Base-by-base conservation (phyloP, 2,797 vertebrate species). In the Petrocephalus schoutedeni region DNA sequence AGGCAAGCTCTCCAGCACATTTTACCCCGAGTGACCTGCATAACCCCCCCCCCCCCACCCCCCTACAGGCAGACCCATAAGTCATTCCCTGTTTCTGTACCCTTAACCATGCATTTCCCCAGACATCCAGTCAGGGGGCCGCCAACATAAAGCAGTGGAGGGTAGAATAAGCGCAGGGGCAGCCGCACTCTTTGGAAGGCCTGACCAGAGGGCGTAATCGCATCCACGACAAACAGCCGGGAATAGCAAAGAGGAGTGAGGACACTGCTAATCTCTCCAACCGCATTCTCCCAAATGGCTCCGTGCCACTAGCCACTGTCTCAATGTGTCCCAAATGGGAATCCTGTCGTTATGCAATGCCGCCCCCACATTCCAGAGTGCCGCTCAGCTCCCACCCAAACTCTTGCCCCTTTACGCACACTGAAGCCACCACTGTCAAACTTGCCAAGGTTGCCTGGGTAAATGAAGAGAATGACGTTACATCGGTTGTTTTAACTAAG, bases 271-370 rank as follows among this genome's bases (percentile, higher is more conserved):
- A 88, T 61, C 61, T 14, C 85, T 77, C 90, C 90, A 87, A 77
- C 53, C 87, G 89, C 82, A 88, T 89, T 90, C 6, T 87, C 88
- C 87, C 71, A 86, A 23, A 88, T 86, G 90, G 28, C 16, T 87
- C 86, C 49, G 53, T 41, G 14, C 14, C 19, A 82, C 67, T 23
- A 80, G 86, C 88, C 88, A 87, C 89, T 86, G 88, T 87, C 89
- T 90, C 88, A 89, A 88, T 87, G 90, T 89, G 88, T 89, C 88
- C 41, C n/a, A 51, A 45, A 88, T 87, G 88, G 88, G 88, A 87
- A 89, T 89, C 89, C 92, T 23, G 83, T 58, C 82, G 89, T 96
- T 95, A 94, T 6, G 71, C 92, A 95, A 96, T 74, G 28, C 87
- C 90, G 90, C 89, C 89, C 89, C 91, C 90, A 92, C 92, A 92